These are phyloP conservation scores for Prunella fulvescens DNA, from an alignment of 2,113 vertebrate genomes.

Conservation along the genomic window DNA sequence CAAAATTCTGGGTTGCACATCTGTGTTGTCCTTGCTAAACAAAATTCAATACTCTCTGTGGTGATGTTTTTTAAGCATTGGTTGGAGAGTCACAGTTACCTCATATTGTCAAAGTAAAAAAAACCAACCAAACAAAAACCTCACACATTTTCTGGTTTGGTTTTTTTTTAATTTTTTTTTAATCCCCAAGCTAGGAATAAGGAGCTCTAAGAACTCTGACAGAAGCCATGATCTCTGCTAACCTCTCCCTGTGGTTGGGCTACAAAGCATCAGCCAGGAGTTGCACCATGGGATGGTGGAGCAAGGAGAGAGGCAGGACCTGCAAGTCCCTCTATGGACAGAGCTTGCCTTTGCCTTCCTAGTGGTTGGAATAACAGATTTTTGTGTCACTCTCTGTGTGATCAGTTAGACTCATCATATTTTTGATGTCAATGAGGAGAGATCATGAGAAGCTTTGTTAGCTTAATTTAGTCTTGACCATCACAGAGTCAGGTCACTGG, in stretches of 20 bases:
- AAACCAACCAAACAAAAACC: fast-evolving
- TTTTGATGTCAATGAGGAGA: background rate
- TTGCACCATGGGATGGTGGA: background rate
- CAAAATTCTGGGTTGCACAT: background rate
- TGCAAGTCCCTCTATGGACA: background rate
- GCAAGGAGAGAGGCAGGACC: background rate
- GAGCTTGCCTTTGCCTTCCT: background rate
- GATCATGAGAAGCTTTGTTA: background rate
- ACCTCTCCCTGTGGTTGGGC: fast-evolving
- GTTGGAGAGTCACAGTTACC: background rate
- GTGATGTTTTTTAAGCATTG: fast-evolving
- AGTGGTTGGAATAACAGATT: background rate
- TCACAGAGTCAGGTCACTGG: background rate
- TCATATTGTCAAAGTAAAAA: background rate
- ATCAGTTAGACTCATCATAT: background rate
- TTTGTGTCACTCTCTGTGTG: background rate
- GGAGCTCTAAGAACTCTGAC: background rate
- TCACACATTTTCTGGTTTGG: background rate
- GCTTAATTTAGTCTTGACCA: background rate
- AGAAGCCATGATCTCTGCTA: background rate
- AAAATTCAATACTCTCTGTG: background rate
- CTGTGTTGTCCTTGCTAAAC: background rate
- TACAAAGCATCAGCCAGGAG: background rate
- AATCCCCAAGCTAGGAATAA: background rate
- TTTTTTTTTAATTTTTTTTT: background rate